phyloP scores from a whole-genome alignment of 1,140 invertebrate species.

The Scaptomyza hsui region DNA sequence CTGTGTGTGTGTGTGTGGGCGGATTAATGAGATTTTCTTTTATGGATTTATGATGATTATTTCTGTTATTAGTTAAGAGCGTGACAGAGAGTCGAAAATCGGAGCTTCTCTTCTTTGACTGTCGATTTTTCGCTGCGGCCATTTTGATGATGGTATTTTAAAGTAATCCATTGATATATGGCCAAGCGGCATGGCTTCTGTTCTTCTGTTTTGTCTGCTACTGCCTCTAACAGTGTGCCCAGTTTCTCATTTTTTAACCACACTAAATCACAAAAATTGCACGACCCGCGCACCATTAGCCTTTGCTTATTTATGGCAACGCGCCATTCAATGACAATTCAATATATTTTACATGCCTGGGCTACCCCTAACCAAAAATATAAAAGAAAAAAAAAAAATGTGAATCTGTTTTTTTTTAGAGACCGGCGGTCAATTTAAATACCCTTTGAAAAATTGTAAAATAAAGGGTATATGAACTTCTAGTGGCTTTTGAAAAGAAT shows the following conservation, averaged over 20 bases:
- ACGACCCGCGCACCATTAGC: conserved; percentile 69
- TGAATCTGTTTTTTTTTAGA: conserved; percentile 38
- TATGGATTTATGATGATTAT: conserved; percentile 77
- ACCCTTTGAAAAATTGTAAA: neutral
- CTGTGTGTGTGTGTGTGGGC: conserved; percentile 1
- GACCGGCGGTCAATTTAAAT: conserved; percentile 48
- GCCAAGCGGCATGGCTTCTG: conserved; percentile 28
- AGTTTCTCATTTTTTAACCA: conserved; percentile 38
- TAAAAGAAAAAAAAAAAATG: conserved; percentile 15
- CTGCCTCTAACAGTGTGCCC: neutral
- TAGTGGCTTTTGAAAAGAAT: no score
- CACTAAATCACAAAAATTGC: conserved; percentile 78
- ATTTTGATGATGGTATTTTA: conserved; percentile 46
- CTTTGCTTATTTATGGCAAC: conserved; percentile 68
- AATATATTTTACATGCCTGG: conserved; percentile 60
- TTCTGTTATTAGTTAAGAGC: conserved; percentile 67
- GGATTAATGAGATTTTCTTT: conserved; percentile 72
- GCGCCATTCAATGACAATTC: conserved; percentile 73
- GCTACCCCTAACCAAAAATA: neutral
- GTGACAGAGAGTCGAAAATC: conserved; percentile 41
- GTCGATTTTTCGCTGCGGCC: conserved; percentile 19
- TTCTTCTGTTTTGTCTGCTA: neutral
- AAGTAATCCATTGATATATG: conserved; percentile 75
- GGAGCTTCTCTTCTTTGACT: neutral
- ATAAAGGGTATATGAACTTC: neutral